Evolutionary conservation across 2,113 vertebrate genomes (phyloP), one percentile per base, ranked within the genome.

Genomic region (Anser brachyrhynchus): DNA sequence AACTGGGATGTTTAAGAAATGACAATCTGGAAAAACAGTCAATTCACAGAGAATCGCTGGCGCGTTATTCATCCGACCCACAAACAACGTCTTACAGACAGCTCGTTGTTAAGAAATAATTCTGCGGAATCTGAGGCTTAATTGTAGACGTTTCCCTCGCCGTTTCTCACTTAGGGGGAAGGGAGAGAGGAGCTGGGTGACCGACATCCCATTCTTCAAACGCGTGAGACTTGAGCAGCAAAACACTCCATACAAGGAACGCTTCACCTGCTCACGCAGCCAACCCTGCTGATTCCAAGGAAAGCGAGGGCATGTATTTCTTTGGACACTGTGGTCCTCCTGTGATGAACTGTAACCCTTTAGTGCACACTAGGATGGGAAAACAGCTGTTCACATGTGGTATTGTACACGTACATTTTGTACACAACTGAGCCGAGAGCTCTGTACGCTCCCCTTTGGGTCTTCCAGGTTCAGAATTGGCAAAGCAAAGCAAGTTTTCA

Each of bases 201-300:
- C 23, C 70, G 92, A 5, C 37, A 37, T 13, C 52, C 25, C n/a
- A 5, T 11, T 35, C 75, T 83, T 76, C 29, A 64, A 57, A 64
- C 4, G 25, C 0, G 0, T 0, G 3, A 78, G 43, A 39, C 1
- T 0, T 0, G 25, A 1, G 1, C 74, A 73, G 8, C 15, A 23
- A 16, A 90, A 51, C 15, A 9, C 21, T 78, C 64, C 59, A 25
- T 1, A 28, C 14, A 84, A 73, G 57, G 70, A 78, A 91, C 0
- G 2, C 31, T 49, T 67, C 29, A 33, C 9, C 44, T 43, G 9
- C 44, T 71, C 2, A 41, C 0, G 9, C 43, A 81, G 73, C 61
- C 44, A 54, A 0, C 0, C 0, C 51, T 65, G n/a, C 6, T 1
- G 1, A 64, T 46, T 73, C 35, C 35, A 65, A 79, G 66, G 66